phyloP scores from a whole-genome alignment of 1,140 invertebrate species.

The Aphis craccivora region DNA sequence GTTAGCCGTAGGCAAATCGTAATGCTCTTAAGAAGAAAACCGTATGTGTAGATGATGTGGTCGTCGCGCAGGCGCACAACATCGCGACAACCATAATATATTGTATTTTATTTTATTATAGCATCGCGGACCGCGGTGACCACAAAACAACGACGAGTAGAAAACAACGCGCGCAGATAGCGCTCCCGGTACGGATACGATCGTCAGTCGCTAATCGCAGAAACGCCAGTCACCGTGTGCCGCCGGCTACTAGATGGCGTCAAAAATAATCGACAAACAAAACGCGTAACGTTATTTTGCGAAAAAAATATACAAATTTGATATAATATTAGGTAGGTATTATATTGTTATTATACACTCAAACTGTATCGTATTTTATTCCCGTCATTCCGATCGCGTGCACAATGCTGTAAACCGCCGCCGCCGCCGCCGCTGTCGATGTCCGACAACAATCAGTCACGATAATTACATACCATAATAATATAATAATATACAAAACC shows the following conservation, averaged over 20 bases:
- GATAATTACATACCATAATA: neutral
- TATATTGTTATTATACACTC: neutral
- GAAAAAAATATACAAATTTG: neutral
- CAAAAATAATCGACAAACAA: neutral
- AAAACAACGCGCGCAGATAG: neutral
- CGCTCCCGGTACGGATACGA: neutral
- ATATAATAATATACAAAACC: neutral
- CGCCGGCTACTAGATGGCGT: neutral
- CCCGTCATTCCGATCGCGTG: neutral
- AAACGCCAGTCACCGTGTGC: neutral
- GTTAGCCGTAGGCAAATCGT: neutral
- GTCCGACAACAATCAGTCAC: constrained; percentile 9
- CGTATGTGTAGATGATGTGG: neutral
- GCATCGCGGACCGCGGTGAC: neutral
- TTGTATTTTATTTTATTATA: too few relatives aligned
- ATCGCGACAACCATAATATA: too few relatives aligned
- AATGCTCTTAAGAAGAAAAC: neutral
- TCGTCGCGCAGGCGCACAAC: neutral
- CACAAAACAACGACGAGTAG: neutral
- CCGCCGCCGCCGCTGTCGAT: neutral
- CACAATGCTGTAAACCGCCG: neutral
- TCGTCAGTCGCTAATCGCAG: neutral
- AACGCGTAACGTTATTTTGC: neutral
- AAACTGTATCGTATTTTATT: neutral
- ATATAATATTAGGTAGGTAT: too few relatives aligned